phyloP scores from a whole-genome alignment of 2,113 vertebrate genomes.

The Stictonetta naevosa region DNA sequence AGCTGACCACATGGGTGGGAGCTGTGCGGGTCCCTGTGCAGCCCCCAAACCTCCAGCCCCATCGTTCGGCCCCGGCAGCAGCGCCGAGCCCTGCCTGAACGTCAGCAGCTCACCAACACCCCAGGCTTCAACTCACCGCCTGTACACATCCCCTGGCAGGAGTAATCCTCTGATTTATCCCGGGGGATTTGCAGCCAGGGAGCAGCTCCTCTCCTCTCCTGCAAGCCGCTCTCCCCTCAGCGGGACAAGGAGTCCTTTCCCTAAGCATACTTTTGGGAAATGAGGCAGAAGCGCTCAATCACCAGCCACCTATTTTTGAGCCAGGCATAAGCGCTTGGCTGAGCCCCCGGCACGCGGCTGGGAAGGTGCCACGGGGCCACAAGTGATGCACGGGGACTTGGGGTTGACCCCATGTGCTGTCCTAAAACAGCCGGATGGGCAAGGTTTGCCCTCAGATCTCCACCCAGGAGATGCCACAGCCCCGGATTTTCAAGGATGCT shows the following conservation, averaged over 20 bases:
- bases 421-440: neutral
- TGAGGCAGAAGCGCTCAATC: neutral
- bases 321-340: neutral
- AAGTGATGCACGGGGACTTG: neutral
- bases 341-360: neutral
- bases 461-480: neutral
- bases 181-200: neutral
- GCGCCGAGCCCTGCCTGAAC: too few species aligned
- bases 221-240: too few species aligned
- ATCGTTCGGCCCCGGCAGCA: neutral
- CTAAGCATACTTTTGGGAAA: neutral
- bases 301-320: neutral
- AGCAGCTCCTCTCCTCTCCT: too few species aligned
- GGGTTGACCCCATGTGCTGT: rapidly evolving
- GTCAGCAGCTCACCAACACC: neutral
- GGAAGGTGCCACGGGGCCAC: neutral
- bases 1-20: rapidly evolving
- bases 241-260: too few species aligned
- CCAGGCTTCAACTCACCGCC: neutral
- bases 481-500: neutral
- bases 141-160: neutral
- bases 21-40: neutral
- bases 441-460: neutral
- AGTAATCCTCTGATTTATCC: neutral
- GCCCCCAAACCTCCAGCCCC: neutral